Percentiles rank a stretch among this genome's conserved stretches.
Conservation (phyloP, 2,113 vertebrate genomes). For the Acanthochromis polyacanthus region DNA sequence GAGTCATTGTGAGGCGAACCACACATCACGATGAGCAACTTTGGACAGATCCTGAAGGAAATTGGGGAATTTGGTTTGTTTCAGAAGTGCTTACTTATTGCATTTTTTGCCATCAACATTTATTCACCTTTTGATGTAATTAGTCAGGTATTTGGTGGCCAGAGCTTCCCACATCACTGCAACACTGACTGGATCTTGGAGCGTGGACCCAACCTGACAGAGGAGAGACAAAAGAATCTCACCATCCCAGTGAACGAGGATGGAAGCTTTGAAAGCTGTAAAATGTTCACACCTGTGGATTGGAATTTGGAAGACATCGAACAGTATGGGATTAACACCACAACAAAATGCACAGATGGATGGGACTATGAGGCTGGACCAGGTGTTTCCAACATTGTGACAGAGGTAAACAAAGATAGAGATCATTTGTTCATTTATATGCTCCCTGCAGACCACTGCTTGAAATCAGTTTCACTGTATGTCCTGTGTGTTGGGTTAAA, state of each 20-base stretch:
- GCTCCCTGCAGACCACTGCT: neutral
- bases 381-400: slow-evolving; percentile 74
- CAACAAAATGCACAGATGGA: slow-evolving; percentile 80
- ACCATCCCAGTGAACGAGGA: slow-evolving; percentile 78
- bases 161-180: slow-evolving; percentile 79
- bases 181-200: slow-evolving; percentile 85
- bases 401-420: slow-evolving; percentile 74
- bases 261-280: slow-evolving; percentile 84
- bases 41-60: slow-evolving; percentile 83
- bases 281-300: slow-evolving; percentile 86
- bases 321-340: slow-evolving; percentile 82
- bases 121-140: slow-evolving; percentile 85
- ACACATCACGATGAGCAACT: slow-evolving; percentile 73
- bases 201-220: slow-evolving; percentile 79
- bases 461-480: neutral
- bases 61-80: slow-evolving; percentile 88
- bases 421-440: neutral
- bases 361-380: slow-evolving; percentile 80
- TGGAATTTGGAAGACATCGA: slow-evolving; percentile 82
- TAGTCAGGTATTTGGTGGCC: slow-evolving; percentile 85
- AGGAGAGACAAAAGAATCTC: slow-evolving; percentile 81
- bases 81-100: slow-evolving; percentile 84
- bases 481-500: neutral
- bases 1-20: neutral
- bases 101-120: slow-evolving; percentile 76